Evolutionary conservation across 1,140 invertebrate genomes (phyloP), one percentile per base, ranked within the genome.

Genomic region (Anastrepha ludens): DNA sequence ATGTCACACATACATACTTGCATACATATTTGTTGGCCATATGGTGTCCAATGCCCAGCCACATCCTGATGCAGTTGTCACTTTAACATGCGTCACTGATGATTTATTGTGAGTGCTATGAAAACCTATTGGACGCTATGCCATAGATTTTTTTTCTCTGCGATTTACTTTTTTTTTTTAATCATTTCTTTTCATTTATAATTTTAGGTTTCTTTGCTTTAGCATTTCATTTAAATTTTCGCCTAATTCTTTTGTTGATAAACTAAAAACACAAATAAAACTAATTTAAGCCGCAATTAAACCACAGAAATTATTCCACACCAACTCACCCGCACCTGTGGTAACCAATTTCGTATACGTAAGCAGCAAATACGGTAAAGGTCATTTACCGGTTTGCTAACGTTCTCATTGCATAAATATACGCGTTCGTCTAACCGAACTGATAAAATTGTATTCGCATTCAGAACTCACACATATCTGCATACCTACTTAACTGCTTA

Each of bases 361-460:
- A 65, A 74, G 39, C 44, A 74, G 67, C 41, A 50, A 55, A 55
- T 86, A 86, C 59, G 85, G 58, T 87, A 62, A 87, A 87, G 86
- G 86, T 67, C 47, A 50, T 87, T 87, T 67, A 87, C 86, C 86
- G 86, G 50, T 87, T 87, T 87, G 20, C 58, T 44, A 55, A 20
- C 64, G 86, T 70, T 70, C 86, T 29, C 59, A 70, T 62, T 87
- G 29, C 86, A 87, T 87, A 87, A 67, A 67, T 87, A 87, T 65
- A 47, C 20, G 8, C n/a, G 58, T 17, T 0, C 5, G 2, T 67
- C 20, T 39, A 67, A 9, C 6, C 17, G 17, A 81, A n/a, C 8
- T 81, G 74, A 81, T 81, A 81, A 81, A 55, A 41, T 29, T 81
- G 15, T 81, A 44, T 74, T n/a, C 41, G 15, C n/a, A 55, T 29